Percentiles rank a stretch among this genome's conserved stretches.
phyloP scores from a whole-genome alignment of 1,140 invertebrate genomes.

The Pseudobourletiella spinata region DNA sequence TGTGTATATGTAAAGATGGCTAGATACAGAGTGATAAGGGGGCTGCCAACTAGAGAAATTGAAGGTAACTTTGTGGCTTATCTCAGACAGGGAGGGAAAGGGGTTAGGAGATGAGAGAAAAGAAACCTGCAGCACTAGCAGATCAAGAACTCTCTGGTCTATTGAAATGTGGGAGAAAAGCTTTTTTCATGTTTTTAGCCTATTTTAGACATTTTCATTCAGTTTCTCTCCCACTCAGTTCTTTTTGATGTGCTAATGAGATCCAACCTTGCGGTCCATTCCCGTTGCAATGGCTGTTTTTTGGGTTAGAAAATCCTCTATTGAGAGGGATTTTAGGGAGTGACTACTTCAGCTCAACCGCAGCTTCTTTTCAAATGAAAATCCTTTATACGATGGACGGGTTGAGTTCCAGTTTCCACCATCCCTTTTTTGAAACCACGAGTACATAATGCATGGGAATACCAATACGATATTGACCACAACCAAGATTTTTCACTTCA shows the following conservation, averaged over 20 bases:
- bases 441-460: not conserved
- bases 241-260: constrained; percentile 24
- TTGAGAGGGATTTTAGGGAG: not conserved
- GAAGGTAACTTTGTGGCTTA: too few species aligned
- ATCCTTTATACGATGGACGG: not conserved
- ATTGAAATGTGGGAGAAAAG: not conserved
- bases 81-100: too few species aligned
- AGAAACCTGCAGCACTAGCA: too few species aligned
- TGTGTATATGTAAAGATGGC: too few species aligned
- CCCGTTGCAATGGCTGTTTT: not conserved
- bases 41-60: too few species aligned
- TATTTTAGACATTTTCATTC: constrained; percentile 6
- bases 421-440: not conserved
- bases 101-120: too few species aligned
- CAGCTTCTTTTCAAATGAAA: not conserved
- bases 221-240: constrained; percentile 11
- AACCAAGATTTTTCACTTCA: not conserved
- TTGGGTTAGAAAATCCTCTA: not conserved
- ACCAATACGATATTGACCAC: not conserved
- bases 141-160: not conserved
- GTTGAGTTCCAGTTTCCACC: not conserved
- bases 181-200: not conserved
- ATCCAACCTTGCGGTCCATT: constrained; percentile 9
- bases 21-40: too few species aligned
- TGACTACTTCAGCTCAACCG: too few species aligned